Conservation (phyloP, 2,797 vertebrate genomes). For the Stomatorhinus walkeri region DNA sequence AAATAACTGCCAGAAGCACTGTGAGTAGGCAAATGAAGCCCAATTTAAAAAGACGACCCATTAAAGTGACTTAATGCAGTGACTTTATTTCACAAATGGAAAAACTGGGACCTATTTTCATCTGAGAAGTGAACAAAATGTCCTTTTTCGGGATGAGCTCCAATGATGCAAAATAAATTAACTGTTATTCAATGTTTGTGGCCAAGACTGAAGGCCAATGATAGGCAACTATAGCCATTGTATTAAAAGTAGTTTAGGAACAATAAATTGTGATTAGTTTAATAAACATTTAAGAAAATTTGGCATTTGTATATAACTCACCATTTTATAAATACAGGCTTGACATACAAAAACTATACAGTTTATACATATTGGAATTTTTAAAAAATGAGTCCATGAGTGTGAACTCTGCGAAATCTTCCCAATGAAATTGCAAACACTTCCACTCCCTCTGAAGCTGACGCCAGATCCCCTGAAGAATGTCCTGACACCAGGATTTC, state of each 20-base stretch:
- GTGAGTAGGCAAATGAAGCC: not conserved
- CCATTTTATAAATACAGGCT: conserved; percentile 33
- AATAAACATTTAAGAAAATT: not conserved
- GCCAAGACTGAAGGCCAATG: not conserved
- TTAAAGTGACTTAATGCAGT: not conserved
- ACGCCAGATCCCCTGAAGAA: not conserved
- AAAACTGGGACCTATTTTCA: not conserved
- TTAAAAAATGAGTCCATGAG: conserved; percentile 1
- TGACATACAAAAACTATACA: conserved; percentile 28
- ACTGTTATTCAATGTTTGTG: not conserved
- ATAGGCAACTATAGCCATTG: not conserved
- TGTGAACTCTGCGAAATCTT: not conserved
- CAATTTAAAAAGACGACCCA: not conserved
- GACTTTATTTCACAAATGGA: not conserved
- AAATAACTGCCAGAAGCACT: not conserved
- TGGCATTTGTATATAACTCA: conserved; percentile 25
- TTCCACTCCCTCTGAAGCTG: not conserved
- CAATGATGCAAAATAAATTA: not conserved
- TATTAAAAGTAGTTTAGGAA: not conserved
- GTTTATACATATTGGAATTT: conserved; percentile 31
- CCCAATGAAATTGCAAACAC: not conserved
- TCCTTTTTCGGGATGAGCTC: not conserved
- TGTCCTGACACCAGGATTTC: conserved; percentile 24
- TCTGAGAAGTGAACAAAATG: not conserved
- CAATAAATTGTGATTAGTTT: conserved; percentile 2